Evolutionary conservation across 2,888 invertebrate genomes (phyloP).

Genomic region (Andrena fulva): DNA sequence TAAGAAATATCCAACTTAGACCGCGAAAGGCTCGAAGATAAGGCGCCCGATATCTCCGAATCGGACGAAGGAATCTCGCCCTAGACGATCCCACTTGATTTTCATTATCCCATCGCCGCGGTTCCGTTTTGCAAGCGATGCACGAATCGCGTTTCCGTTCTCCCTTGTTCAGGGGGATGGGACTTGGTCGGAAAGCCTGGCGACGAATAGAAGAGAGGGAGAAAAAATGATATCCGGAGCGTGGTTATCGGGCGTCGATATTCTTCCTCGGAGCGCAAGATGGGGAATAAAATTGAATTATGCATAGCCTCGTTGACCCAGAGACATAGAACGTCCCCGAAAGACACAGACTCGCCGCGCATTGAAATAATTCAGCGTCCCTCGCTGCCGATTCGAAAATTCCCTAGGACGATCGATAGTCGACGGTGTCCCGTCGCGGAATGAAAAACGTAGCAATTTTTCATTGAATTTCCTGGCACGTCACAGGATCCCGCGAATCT

Average conservation of each 20-base stretch:
- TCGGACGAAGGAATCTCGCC: no score
- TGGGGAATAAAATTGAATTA: conserved; percentile 61
- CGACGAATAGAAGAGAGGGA: no score
- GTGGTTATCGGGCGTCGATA: conserved; percentile 11
- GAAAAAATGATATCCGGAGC: not conserved
- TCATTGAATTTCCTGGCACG: no score
- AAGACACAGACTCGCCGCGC: conserved; percentile 10
- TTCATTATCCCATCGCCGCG: not conserved
- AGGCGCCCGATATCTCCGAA: no score
- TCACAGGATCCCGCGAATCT: no score
- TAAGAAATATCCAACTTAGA: no score
- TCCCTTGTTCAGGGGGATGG: not conserved
- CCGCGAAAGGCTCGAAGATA: no score
- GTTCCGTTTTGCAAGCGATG: not conserved
- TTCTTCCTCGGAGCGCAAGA: conserved; percentile 8
- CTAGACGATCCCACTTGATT: no score
- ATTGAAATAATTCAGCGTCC: conserved; percentile 45
- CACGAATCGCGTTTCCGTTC: conserved; percentile 17
- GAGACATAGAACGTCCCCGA: conserved; percentile 3
- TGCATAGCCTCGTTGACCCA: conserved; percentile 52
- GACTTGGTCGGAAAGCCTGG: not conserved
- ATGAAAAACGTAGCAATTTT: conserved; percentile 5
- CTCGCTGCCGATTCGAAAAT: conserved; percentile 45
- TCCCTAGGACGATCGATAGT: conserved; percentile 38
- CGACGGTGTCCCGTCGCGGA: conserved; percentile 11